Evolutionary conservation across 1,140 invertebrate species (phyloP), one percentile per base, ranked within the genome.

Genomic region (Saccostrea glomerata): DNA sequence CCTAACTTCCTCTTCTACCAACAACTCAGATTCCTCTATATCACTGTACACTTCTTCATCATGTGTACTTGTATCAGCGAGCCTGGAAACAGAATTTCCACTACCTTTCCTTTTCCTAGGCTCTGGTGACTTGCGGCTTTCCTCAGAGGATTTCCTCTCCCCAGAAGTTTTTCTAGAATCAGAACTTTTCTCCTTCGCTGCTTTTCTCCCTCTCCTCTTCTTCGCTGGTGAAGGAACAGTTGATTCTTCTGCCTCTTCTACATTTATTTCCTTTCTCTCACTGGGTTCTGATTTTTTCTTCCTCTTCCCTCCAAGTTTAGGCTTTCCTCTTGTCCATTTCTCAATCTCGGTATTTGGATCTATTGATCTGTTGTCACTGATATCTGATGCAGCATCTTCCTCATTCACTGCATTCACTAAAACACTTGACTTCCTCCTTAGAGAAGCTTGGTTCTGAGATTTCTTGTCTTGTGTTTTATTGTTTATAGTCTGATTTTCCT

Each of bases 331-430:
- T 15, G 30, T 77, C 70, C 70, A 77, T 1, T 77, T 36, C 25
- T 77, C 70, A 17, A 77, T 77, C 70, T 77, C 70, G 30, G 15
- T 30, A 36, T 77, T 77, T 77, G 70, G 70, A 77, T 77, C 70
- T 30, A 77, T 36, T 77, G 70, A 77, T 13, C 25, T 25, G 25
- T 77, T 30, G 5, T 15, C 25, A 12, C 70, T 77, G 70, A 77
- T 15, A 25, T 77, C 25, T 15, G 66, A 66, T n/a, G 60, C 60
- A n/a, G 60, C 23, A 17, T 20, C 60, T 7, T 66, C 23, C 23
- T 9, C 60, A 66, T 23, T 66, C n/a, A n/a, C n/a, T n/a, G n/a
- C n/a, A n/a, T n/a, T n/a, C 60, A 66, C 0, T 66, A 66, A 20
- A 17, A 12, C 25, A 25, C 25, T 77, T 77, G 70, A 36, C 25